Base-by-base conservation (phyloP, 2,888 invertebrate genomes). In the Leuctra nigra region DNA sequence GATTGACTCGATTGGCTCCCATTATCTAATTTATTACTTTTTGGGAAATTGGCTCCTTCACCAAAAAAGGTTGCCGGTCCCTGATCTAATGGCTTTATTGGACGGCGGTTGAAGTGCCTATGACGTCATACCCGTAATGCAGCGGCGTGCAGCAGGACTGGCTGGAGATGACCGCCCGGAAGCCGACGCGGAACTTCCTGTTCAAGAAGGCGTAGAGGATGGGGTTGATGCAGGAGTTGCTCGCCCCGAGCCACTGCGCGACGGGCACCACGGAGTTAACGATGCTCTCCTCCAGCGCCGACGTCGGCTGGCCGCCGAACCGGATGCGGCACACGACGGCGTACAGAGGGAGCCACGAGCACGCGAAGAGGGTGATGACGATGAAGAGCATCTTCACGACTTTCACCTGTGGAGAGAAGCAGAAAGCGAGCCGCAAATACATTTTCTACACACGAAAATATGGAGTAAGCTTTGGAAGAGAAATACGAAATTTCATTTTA, bases 181-280 rank as follows among this genome's bases (percentile, higher is more conserved):
- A 78, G 3, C 78, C 78, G 23, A 70, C 68, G 36, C 78, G 67
- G 68, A 76, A 80, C 64, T 77, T 76, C 56, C 73, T 72, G 67
- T 78, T 78, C 70, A 78, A 78, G 66, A 77, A 77, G 36, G 77
- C 76, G 67, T 80, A 80, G 9, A 80, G 70, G 39, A 79, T 71
- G 1, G 79, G 79, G 66, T 80, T 79, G 64, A 79, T 75, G 65
- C 77, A 77, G 41, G 75, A 75, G 67, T 79, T 79, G 56, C 77
- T 73, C 0, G 75, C 72, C 1, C 77, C 78, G 23, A 80, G 68
- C 75, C 73, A 75, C 64, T 75, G 78, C 9, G 73, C 75, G 18
- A 79, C 64, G 1, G 79, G 78, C 1, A 73, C 66, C 4, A 72
- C 62, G 2, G 70, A 63, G 54, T 66, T 64, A 29, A 72, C 67